Evolutionary conservation across 2,113 vertebrate genomes (phyloP).

Genomic region (Sula dactylatra): DNA sequence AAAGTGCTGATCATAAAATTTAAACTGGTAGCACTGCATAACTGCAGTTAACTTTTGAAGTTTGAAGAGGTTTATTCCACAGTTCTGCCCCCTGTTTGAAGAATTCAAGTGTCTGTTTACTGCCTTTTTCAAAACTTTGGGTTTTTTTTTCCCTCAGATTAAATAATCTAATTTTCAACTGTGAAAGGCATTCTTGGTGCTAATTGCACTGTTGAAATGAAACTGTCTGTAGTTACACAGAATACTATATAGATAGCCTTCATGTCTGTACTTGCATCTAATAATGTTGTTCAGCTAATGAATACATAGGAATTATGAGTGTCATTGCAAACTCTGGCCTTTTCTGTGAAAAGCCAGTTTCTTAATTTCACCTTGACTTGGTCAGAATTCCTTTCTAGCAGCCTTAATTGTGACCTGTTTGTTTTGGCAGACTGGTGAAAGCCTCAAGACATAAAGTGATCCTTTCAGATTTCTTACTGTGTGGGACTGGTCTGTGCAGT

Average conservation of each 20-base stretch:
- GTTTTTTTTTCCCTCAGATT: background rate
- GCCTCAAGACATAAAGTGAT: constrained; percentile 61
- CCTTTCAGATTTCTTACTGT: constrained; percentile 75
- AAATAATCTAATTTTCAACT: background rate
- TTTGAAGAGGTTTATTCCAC: background rate
- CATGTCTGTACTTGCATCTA: background rate
- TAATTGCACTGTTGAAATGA: background rate
- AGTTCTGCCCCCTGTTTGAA: background rate
- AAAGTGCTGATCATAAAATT: background rate
- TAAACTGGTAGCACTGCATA: background rate
- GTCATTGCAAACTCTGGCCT: background rate
- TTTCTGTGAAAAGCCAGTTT: background rate
- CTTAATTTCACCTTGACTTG: background rate
- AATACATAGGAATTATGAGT: background rate
- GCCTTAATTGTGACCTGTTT: constrained; percentile 43
- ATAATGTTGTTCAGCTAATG: background rate
- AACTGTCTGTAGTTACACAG: background rate
- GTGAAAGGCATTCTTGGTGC: background rate
- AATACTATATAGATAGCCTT: background rate
- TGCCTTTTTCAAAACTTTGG: background rate
- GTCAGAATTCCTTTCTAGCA: background rate
- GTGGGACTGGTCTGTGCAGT: constrained; percentile 86
- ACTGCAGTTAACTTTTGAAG: background rate
- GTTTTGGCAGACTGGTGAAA: constrained; percentile 75
- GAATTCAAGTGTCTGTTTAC: background rate